phyloP scores from a whole-genome alignment of 1,140 invertebrate species.

The Drosophila nasuta region DNA sequence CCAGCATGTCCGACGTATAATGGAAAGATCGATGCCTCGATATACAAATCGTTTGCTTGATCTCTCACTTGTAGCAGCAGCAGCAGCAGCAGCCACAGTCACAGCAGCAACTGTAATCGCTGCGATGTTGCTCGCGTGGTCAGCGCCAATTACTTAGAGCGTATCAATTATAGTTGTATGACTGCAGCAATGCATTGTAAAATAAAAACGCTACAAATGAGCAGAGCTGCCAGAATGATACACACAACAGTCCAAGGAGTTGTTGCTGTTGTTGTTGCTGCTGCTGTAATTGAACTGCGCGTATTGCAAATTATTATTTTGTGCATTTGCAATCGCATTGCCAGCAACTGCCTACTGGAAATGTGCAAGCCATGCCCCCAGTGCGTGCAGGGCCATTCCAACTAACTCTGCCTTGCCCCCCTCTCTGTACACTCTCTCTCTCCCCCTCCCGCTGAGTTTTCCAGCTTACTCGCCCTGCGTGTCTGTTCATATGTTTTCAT shows the following conservation, averaged over 20 bases:
- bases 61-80: conserved; percentile 68
- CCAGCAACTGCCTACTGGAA: conserved; percentile 66
- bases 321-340: conserved; percentile 77
- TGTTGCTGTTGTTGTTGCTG: conserved; percentile 34
- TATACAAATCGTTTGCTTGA: conserved; percentile 81
- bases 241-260: conserved; percentile 13
- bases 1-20: conserved; percentile 60
- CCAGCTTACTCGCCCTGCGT: conserved; percentile 50
- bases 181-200: conserved; percentile 63
- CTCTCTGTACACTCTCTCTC: not conserved
- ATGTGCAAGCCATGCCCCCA: conserved; percentile 51
- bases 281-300: conserved; percentile 78
- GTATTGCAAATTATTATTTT: conserved; percentile 83
- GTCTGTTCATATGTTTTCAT: conserved; percentile 82
- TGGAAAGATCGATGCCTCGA: conserved; percentile 65
- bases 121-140: conserved; percentile 71
- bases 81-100: conserved; percentile 10
- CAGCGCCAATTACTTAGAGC: conserved; percentile 81
- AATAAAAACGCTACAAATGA: conserved; percentile 50
- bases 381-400: conserved; percentile 54
- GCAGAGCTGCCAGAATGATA: conserved; percentile 18
- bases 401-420: conserved; percentile 17
- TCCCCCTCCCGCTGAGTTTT: too few species aligned
- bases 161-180: conserved; percentile 83
- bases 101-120: conserved; percentile 18